A percentile compares a stretch with the other conserved stretches of the same genome.
phyloP scores from a whole-genome alignment of 2,888 invertebrate genomes.

The Microctonus aethiopoides region DNA sequence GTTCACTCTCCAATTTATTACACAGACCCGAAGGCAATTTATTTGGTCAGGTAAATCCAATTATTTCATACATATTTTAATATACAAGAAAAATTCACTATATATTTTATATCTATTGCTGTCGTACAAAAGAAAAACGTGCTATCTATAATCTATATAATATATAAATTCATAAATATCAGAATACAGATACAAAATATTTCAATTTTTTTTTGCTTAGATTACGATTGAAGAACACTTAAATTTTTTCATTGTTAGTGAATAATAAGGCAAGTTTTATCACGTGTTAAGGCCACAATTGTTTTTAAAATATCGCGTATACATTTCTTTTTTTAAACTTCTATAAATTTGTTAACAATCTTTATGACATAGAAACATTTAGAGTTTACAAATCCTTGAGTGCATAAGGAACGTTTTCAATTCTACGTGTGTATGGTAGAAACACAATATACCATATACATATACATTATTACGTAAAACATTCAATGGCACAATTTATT shows the following conservation, averaged over 20 bases:
- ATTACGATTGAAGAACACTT: slow-evolving; percentile 23
- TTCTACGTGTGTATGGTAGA: neutral
- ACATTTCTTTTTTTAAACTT: neutral
- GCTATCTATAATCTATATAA: slow-evolving; percentile 30
- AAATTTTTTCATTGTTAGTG: slow-evolving; percentile 26
- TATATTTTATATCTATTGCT: slow-evolving; percentile 18
- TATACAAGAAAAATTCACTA: neutral
- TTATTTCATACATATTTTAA: neutral
- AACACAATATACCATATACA: neutral
- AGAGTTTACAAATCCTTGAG: neutral
- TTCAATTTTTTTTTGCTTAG: neutral
- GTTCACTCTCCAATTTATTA: slow-evolving; percentile 82
- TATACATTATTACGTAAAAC: neutral
- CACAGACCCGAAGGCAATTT: slow-evolving; percentile 86
- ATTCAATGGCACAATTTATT: slow-evolving; percentile 12
- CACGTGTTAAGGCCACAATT: slow-evolving; percentile 9
- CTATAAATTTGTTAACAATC: neutral
- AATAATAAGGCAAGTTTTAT: neutral
- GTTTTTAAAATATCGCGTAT: neutral
- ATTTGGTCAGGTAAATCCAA: slow-evolving; percentile 84
- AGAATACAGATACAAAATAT: slow-evolving; percentile 42
- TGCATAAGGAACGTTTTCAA: neutral
- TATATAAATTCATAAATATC: slow-evolving; percentile 44
- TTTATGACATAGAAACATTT: neutral
- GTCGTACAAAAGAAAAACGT: slow-evolving; percentile 33